Conservation (phyloP, 2,113 vertebrate genomes). For the Lepus timidus region DNA sequence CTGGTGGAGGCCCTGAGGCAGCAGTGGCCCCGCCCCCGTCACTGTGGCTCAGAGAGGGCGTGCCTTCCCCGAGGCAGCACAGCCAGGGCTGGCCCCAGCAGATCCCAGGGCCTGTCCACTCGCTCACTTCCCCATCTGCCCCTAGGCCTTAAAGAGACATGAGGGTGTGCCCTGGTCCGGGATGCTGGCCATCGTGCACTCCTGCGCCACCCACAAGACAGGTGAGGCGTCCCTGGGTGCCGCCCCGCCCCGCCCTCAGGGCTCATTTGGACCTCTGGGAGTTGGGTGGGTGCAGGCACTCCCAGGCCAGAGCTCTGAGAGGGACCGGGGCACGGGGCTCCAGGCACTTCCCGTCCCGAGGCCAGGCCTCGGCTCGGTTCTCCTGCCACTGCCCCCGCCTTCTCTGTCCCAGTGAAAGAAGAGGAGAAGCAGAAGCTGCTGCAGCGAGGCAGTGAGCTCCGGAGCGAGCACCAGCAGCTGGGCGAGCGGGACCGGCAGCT, state of each 20-base stretch:
- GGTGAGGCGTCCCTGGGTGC: constrained; percentile 83
- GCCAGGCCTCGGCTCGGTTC: no score
- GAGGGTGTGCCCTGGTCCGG: constrained; percentile 95
- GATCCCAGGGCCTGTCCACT: neutral
- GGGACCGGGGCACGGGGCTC: neutral
- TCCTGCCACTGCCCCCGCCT: neutral
- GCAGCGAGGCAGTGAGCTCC: constrained; percentile 93
- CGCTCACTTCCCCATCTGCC: neutral
- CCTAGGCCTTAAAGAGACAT: constrained; percentile 95
- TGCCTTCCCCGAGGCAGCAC: accelerated
- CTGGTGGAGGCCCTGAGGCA: neutral
- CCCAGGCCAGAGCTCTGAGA: neutral
- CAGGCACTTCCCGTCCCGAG: neutral
- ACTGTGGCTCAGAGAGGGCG: neutral
- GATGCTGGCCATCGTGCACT: constrained; percentile 95
- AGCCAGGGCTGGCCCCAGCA: neutral
- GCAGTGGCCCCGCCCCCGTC: neutral
- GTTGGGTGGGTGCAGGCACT: neutral
- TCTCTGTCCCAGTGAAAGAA: constrained; percentile 92
- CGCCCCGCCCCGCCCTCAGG: neutral
- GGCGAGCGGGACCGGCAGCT: constrained; percentile 94
- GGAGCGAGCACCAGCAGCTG: constrained; percentile 92
- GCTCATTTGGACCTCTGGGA: neutral
- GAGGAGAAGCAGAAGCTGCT: constrained; percentile 96
- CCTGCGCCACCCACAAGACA: constrained; percentile 97